Evolutionary conservation across 2,113 vertebrate species (phyloP), one percentile per base, ranked within the genome.

Genomic region (Malurus elegans): DNA sequence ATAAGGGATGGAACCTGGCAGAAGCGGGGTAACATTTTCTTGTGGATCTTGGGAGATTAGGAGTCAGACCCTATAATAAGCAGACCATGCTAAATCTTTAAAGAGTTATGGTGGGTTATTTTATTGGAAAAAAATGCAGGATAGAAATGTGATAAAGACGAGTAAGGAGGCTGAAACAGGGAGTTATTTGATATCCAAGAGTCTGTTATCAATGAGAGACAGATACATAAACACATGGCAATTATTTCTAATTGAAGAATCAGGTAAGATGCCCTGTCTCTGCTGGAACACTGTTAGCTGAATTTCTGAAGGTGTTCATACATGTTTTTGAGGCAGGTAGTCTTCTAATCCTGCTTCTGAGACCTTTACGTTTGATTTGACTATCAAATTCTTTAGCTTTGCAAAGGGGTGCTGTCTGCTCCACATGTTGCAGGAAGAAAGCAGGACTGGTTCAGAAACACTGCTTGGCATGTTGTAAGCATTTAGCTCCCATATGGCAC

Each of bases 111-210:
- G 24, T 67, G 44, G 40, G 64, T 58, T 92, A 50, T 38, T 88
- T 95, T 86, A 50, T 76, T 58, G 87, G 38, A 64, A 90, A 95
- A 91, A 92, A 94, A 48, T 69, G 40, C n/a, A 72, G 85, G 57
- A 80, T 84, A 86, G 40, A 93, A 86, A 93, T 51, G 79, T 88
- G 95, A 97, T 95, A 95, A 95, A 93, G 78, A 57, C 67, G 31
- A 94, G 61, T 57, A 85, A 91, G 69, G 56, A 92, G 65, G 70
- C 87, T 91, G 91, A 92, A 84, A 70, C 36, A 95, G 88, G 54
- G 66, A 54, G 28, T 56, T 66, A 90, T 98, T 98, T 97, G 97
- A 97, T 97, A 97, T 94, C 8, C 6, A 3, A 88, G 91, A 92
- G 60, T 86, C 88, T 96, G 86, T 96, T 98, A 94, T 96, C 93